Evolutionary conservation across 2,113 vertebrate species (phyloP), one percentile per base, ranked within the genome.

Genomic region (Leucoraja erinaceus): DNA sequence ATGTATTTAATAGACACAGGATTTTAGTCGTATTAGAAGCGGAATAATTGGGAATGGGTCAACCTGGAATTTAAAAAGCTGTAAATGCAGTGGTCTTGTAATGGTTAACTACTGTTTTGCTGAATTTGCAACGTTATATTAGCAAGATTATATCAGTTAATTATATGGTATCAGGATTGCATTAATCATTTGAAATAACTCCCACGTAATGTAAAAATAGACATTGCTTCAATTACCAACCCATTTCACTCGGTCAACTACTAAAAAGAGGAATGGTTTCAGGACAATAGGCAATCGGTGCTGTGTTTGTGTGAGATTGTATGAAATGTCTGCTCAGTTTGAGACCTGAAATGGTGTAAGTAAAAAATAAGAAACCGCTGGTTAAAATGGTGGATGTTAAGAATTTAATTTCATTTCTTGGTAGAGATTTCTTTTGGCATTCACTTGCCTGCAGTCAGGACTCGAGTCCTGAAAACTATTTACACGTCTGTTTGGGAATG

Each of bases 161-260:
- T 91, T 91, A 91, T 91, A 74, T 20, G 68, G 90, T 70, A 91
- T 91, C 90, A 91, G 68, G 90, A 91, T 91, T 91, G 90, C 90
- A 91, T 91, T 91, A 91, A 91, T 91, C 90, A 91, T 91, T 91
- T 54, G 90, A 91, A 91, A 91, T 70, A 91, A 91, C 90, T 91
- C 47, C 66, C 33, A 72, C 72, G 70, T 31, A 72, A 74, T 74
- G 90, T 91, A 91, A 74, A 91, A 91, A 91, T 91, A 38, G 68
- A 74, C 38, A 47, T 18, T 91, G 90, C 90, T 91, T 91, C 90
- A 91, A 91, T 91, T 91, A 72, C 33, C 38, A 74, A 31, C 68
- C 90, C 22, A 91, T 91, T 91, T 74, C 68, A 63, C n/a, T 72
- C 90, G 3, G 90, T 38, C 9, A 72, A 91, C 9, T 22, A 31